Base-by-base conservation (phyloP, 2,113 vertebrate genomes). In the Dicentrarchus labrax region DNA sequence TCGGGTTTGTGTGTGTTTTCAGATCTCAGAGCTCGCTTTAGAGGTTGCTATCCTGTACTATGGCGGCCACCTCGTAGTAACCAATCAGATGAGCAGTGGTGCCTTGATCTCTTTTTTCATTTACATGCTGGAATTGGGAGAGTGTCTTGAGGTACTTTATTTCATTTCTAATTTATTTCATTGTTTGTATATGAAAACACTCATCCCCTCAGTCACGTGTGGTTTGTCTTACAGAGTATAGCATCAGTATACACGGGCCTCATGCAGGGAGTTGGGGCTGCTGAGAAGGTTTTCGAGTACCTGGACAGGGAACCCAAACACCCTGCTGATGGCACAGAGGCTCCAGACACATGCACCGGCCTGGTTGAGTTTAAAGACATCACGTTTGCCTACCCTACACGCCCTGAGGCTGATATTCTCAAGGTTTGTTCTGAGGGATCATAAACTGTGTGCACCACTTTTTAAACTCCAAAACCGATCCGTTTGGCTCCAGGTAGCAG, bases 231-330 rank as follows among this genome's bases (percentile, higher is more conserved):
- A 2, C 94, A 99, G 98, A 97, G 93, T 0, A 95, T 99, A 0
- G 96, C 97, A 41, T 98, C 98, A 0, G 98, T 99, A 61, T 99
- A 99, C 93, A 98, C 97, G 0, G 98, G 98, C 68, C 96, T 99
- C 77, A 99, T 99, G 98, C 97, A 99, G 88, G 98, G 98, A 0
- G 97, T 98, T 0, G 98, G 98, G 8, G 98, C 97, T 0, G 98
- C 98, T 0, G 98, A 99, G 95, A 99, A 99, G 89, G 97, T 99
- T 24, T 99, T 99, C 0, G 97, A 99, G 94, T 99, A 98, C 91
- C 96, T 99, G 0, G 97, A 99, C 90, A 94, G 97, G 76, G 83
- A 97, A 82, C 97, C 98, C 0, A 95, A 94, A 5, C 96, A 97
- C 92, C 86, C 93, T 22, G 93, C 94, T 0, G 95, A 96, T 0